phyloP scores from a whole-genome alignment of 2,113 vertebrate genomes.

The Riparia riparia region DNA sequence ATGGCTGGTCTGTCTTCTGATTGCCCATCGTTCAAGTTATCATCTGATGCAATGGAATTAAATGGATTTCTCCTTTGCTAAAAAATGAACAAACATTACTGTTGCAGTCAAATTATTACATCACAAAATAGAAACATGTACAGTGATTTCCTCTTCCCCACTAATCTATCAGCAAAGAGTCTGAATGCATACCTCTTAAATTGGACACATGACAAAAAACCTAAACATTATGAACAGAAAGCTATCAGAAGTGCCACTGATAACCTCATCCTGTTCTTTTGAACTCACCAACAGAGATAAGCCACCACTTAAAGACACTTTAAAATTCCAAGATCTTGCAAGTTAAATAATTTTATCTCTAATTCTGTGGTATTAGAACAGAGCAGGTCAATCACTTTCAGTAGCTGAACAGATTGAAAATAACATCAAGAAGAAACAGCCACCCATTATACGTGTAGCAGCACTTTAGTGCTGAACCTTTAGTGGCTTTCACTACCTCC shows the following conservation, averaged over 20 bases:
- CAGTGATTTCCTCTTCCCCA: background rate
- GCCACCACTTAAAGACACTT: background rate
- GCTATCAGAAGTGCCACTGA: background rate
- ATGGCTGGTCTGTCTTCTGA: constrained; percentile 38
- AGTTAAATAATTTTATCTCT: background rate
- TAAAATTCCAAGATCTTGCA: background rate
- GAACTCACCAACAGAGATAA: background rate
- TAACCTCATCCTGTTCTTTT: background rate
- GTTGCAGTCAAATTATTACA: background rate
- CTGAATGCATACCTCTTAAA: background rate
- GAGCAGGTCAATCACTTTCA: background rate
- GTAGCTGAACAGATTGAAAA: background rate
- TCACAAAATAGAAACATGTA: background rate
- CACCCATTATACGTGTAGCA: background rate
- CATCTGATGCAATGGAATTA: constrained; percentile 70
- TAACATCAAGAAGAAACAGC: background rate
- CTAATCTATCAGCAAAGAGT: background rate
- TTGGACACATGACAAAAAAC: background rate
- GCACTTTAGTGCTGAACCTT: background rate
- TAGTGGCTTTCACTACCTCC: background rate
- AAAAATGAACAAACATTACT: constrained; percentile 20
- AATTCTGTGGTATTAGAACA: background rate
- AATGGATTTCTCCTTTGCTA: constrained; percentile 90
- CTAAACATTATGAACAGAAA: background rate
- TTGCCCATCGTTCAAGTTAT: constrained; percentile 43